Evolutionary conservation across 2,888 invertebrate genomes (phyloP), one percentile per base, ranked within the genome.

Genomic region (Ametastegia equiseti): DNA sequence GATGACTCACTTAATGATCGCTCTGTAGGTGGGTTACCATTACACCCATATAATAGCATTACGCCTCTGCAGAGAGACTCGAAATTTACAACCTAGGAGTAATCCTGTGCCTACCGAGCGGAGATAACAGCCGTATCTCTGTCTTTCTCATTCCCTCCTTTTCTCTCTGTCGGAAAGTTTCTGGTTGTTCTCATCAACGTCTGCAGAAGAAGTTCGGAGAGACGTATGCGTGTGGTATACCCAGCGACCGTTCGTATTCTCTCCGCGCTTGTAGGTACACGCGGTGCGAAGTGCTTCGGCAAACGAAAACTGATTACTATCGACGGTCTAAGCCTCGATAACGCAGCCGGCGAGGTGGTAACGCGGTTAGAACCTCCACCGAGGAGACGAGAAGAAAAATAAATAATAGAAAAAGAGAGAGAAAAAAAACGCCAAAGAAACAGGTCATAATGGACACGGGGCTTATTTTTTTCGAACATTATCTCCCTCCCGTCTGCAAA

Each of bases 291-390:
- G 78, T 78, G 78, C 27, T 54, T 60, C 60, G 60, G 78, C 60
- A 78, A 78, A 78, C 78, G 78, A 42, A 60, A 27, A 78, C 27
- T 78, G 78, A 78, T 78, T 78, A 78, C 78, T 78, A 78, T 78
- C 78, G 63, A 78, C 45, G 45, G 19, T 78, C 78, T 78, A 78
- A 78, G 60, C 60, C 15, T 78, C 45, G 78, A 63, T 78, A 78
- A 78, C 78, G 78, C 78, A 50, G 15, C 45, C n/a, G 13, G 54
- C 6, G 36, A 78, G 60, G 78, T 78, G 78, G 60, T 63, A 78
- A 78, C 78, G 78, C 78, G 78, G 78, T 78, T 78, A 78, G 78
- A 78, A 11, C 75, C 50, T 54, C 78, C 27, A 27, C 30, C 13
- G n/a, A 39, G 27, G 30, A 15, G n/a, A n/a, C n/a, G n/a, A n/a